Percentiles rank a stretch among this genome's conserved stretches.
These are phyloP conservation scores for Drosophila pseudotakahashii DNA, from an alignment of 2,888 invertebrate species.

Conservation along the genomic window DNA sequence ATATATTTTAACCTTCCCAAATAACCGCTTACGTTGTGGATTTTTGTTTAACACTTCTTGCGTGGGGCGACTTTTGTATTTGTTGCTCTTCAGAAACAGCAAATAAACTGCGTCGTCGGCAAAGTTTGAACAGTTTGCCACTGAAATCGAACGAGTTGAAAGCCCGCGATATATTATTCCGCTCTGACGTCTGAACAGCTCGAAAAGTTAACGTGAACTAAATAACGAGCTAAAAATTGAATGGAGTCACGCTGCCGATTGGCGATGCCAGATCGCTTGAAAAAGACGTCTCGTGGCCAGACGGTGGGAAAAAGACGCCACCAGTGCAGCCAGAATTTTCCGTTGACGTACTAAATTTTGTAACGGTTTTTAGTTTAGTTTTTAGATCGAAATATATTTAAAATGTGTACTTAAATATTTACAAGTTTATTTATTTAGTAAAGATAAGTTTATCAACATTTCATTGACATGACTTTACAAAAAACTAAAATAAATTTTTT, in stretches of 20 bases:
- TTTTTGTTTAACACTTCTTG: constrained; percentile 22
- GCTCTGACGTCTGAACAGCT: constrained; percentile 18
- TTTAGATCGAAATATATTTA: background rate
- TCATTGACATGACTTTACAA: too few relatives aligned
- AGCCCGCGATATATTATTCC: constrained; percentile 12
- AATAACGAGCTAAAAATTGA: constrained; percentile 1
- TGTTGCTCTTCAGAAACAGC: constrained; percentile 2
- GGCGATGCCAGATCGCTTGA: background rate
- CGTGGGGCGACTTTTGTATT: constrained; percentile 5
- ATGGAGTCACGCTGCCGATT: background rate
- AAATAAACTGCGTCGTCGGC: constrained; percentile 55
- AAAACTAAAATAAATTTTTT: too few relatives aligned
- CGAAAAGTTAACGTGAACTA: constrained; percentile 8
- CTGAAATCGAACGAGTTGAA: background rate
- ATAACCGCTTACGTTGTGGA: constrained; percentile 59
- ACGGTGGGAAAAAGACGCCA: background rate
- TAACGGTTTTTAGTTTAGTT: background rate
- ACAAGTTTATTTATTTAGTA: background rate
- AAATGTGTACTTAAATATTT: background rate
- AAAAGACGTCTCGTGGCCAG: background rate
- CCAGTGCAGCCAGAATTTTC: background rate
- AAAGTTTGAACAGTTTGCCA: constrained; percentile 46
- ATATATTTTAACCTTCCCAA: background rate
- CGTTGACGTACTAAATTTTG: background rate
- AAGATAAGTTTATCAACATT: too few relatives aligned